Evolutionary conservation across 2,113 vertebrate species (phyloP).

Genomic region (Ophthalmolycus amberensis): DNA sequence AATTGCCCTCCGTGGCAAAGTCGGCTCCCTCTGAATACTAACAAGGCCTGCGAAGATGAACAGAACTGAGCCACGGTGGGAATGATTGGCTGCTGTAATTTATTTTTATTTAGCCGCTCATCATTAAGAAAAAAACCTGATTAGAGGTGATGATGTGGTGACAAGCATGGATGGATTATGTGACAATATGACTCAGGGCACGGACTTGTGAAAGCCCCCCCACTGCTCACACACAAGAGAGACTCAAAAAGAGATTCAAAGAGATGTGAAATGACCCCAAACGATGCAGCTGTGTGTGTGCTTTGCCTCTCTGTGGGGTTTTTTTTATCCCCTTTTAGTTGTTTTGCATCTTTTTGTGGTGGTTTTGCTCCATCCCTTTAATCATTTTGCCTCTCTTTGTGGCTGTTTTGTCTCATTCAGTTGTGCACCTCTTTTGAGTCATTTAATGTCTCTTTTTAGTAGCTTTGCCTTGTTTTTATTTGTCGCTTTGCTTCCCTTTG

Average conservation of each 20-base stretch:
- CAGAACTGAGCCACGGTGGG: not conserved
- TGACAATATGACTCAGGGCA: not conserved
- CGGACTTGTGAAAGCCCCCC: too few species aligned
- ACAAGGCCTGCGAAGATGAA: slow-evolving; percentile 34
- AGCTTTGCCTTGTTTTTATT: not conserved
- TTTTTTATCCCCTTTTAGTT: not conserved
- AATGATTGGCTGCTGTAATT: slow-evolving; percentile 13
- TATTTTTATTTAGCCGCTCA: slow-evolving; percentile 5
- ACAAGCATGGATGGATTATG: slow-evolving; percentile 20
- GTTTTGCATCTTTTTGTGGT: not conserved
- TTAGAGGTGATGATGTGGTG: slow-evolving; percentile 18
- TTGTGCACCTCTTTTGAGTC: not conserved
- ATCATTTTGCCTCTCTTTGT: not conserved
- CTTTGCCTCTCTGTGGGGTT: not conserved
- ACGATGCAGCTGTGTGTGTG: not conserved
- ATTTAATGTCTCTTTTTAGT: not conserved
- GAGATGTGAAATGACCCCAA: not conserved
- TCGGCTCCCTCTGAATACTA: slow-evolving; percentile 59
- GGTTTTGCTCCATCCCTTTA: not conserved
- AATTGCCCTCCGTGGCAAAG: slow-evolving; percentile 57
- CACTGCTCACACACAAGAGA: not conserved
- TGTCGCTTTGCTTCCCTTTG: not conserved
- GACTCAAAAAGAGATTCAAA: not conserved
- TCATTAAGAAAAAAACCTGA: not conserved
- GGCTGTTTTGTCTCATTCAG: not conserved